phyloP scores from a whole-genome alignment of 2,113 vertebrate species.

The Merops nubicus region DNA sequence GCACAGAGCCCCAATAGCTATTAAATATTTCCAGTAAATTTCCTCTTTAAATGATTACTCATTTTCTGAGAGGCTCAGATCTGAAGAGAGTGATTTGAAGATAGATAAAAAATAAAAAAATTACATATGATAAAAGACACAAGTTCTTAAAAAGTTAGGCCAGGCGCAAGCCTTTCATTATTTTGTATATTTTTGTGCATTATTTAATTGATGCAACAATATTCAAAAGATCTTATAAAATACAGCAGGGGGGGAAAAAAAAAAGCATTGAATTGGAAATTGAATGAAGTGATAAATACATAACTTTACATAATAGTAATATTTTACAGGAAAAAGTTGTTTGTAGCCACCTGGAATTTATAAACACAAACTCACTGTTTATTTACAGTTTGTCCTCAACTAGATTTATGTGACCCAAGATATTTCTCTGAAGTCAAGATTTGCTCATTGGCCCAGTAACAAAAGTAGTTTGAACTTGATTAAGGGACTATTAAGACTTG shows the following conservation, averaged over 20 bases:
- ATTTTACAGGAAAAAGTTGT: not conserved
- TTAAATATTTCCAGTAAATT: constrained; percentile 62
- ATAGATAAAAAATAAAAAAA: not conserved
- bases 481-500: not conserved
- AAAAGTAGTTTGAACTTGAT: not conserved
- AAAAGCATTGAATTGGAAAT: not conserved
- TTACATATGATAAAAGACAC: not conserved
- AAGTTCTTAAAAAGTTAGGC: not conserved
- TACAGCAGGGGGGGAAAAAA: not conserved
- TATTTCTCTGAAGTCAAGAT: not conserved
- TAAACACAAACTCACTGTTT: not conserved
- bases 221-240: not conserved
- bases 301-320: not conserved
- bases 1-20: not conserved
- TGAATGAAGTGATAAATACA: not conserved
- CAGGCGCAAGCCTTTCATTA: not conserved
- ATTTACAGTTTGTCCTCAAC: not conserved
- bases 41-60: constrained; percentile 9
- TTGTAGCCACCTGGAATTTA: not conserved
- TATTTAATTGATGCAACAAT: not conserved
- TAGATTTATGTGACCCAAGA: not conserved
- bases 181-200: not conserved
- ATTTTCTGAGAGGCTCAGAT: constrained; percentile 7
- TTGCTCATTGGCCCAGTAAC: not conserved
- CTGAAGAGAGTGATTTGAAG: not conserved